Conservation (phyloP, 1,140 invertebrate genomes). For the Hydropsyche tenuis region DNA sequence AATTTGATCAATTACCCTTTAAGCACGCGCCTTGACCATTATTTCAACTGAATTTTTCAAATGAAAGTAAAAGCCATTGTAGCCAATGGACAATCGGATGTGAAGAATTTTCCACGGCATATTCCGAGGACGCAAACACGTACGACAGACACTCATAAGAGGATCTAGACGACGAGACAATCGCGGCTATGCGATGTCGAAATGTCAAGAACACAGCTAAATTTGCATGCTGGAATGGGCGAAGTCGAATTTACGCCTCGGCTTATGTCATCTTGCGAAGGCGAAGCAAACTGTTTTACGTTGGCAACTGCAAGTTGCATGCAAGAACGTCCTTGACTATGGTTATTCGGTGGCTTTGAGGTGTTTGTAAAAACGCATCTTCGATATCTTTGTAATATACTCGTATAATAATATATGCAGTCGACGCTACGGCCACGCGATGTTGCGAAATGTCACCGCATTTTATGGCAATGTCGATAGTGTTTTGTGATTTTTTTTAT, state of each 20-base stretch:
- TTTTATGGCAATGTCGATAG: no score
- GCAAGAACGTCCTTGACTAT: constrained; percentile 16
- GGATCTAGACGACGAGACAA: constrained; percentile 11
- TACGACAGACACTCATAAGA: not conserved
- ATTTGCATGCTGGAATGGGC: constrained; percentile 28
- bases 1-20: no score
- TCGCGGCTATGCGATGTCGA: not conserved
- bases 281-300: not conserved
- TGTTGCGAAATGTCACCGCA: no score
- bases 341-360: not conserved
- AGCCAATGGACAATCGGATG: no score
- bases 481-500: no score
- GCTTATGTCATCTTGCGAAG: constrained; percentile 23
- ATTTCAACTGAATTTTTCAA: no score
- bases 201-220: constrained; percentile 31
- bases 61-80: no score
- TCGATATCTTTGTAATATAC: not conserved
- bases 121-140: not conserved
- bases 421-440: no score
- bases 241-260: constrained; percentile 14
- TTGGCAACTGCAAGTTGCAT: not conserved
- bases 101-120: no score
- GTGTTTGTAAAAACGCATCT: not conserved
- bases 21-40: no score
- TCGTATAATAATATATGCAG: not conserved